phyloP scores from a whole-genome alignment of 1,140 invertebrate genomes.

The Melanaphis sacchari region DNA sequence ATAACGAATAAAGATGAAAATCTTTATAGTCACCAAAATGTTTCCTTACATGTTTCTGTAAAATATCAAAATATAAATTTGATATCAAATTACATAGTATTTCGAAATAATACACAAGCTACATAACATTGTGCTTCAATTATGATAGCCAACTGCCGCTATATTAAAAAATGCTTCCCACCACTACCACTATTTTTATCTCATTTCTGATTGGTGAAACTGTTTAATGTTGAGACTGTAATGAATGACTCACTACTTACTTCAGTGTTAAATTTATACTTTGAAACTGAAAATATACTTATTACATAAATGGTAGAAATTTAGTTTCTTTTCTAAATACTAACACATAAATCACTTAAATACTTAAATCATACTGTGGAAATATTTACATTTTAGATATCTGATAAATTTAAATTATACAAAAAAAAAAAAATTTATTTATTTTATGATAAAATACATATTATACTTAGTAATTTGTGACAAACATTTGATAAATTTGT shows the following conservation, averaged over 20 bases:
- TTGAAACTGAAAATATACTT: neutral
- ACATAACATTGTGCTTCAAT: conserved; percentile 14
- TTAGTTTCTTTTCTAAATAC: neutral
- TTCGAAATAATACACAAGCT: neutral
- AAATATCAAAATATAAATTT: conserved; percentile 51
- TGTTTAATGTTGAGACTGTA: conserved; percentile 13
- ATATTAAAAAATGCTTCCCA: conserved; percentile 28
- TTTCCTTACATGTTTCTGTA: conserved; percentile 45
- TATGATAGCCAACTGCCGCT: conserved; percentile 34
- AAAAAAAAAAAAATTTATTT: neutral
- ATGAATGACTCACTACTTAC: conserved; percentile 26
- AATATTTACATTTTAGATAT: neutral
- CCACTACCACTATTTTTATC: conserved; percentile 54
- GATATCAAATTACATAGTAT: conserved; percentile 47
- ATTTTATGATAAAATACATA: neutral
- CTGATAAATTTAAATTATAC: neutral
- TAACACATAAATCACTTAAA: neutral
- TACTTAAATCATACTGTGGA: neutral
- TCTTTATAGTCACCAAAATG: neutral
- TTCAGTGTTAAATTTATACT: conserved; percentile 3
- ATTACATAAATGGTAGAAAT: neutral
- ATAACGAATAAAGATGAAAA: conserved; percentile 32
- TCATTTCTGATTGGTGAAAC: conserved; percentile 35
- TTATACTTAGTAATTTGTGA: neutral
- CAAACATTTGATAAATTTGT: neutral